A percentile compares a stretch with the other conserved stretches of the same genome.
These are phyloP conservation scores for Heliconius nattereri DNA, from an alignment of 1,140 invertebrate genomes.

Conservation along the genomic window DNA sequence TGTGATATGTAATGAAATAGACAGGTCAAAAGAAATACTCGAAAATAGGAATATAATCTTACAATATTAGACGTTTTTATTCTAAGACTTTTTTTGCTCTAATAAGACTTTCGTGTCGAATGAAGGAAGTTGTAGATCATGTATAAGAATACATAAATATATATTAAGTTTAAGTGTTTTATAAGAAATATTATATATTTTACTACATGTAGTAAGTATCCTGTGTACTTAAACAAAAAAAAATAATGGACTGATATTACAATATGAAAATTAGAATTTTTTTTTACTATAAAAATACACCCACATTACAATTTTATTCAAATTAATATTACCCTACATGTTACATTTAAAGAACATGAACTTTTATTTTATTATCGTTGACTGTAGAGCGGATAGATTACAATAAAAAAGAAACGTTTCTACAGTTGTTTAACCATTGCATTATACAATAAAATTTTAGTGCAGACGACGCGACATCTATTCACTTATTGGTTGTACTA, in stretches of 20 bases:
- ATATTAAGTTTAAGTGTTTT: background rate
- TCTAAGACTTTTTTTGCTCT: background rate
- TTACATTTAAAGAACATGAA: background rate
- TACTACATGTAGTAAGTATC: no score
- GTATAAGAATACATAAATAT: background rate
- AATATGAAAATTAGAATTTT: no score
- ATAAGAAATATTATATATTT: no score
- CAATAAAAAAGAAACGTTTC: background rate
- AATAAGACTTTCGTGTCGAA: background rate
- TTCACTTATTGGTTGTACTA: background rate
- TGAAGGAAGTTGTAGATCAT: background rate
- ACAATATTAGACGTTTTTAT: background rate
- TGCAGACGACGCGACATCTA: conserved; percentile 4
- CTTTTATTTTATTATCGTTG: conserved; percentile 1
- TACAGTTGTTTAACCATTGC: background rate
- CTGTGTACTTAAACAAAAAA: no score
- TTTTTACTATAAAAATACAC: background rate
- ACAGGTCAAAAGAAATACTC: no score
- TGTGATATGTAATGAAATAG: no score
- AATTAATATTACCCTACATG: background rate
- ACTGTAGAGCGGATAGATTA: background rate
- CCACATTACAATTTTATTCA: background rate
- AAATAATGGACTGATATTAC: no score
- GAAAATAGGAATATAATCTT: background rate
- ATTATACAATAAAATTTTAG: background rate